Percentiles rank a stretch among this genome's conserved stretches.
phyloP scores from a whole-genome alignment of 1,140 invertebrate species.

The Lordiphosa clarofinis region DNA sequence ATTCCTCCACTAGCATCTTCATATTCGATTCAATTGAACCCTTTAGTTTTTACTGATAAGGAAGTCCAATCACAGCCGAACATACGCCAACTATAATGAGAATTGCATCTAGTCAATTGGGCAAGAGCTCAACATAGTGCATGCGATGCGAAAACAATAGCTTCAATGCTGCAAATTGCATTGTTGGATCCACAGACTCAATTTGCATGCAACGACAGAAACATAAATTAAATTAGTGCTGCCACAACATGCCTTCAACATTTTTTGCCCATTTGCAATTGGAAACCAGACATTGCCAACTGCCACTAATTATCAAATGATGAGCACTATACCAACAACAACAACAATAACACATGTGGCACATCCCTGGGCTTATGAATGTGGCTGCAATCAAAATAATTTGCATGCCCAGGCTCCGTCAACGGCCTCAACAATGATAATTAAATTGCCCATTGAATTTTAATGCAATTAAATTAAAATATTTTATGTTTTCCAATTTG shows the following conservation, averaged over 20 bases:
- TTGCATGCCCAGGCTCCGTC: constrained; percentile 20
- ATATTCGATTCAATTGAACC: no score
- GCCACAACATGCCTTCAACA: background rate
- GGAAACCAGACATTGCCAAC: constrained; percentile 13
- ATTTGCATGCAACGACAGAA: constrained; percentile 1
- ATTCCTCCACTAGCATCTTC: no score
- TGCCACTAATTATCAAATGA: constrained; percentile 49
- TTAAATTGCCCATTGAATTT: constrained; percentile 57
- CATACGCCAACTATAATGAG: no score
- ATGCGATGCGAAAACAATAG: background rate
- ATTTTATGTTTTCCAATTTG: constrained; percentile 54
- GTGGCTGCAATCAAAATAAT: constrained; percentile 28
- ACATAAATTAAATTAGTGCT: background rate
- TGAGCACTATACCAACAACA: constrained; percentile 17
- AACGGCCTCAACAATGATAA: constrained; percentile 32
- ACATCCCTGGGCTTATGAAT: constrained; percentile 19
- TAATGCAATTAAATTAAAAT: constrained; percentile 62
- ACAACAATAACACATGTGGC: constrained; percentile 16
- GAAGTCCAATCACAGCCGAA: no score
- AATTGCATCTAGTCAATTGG: no score
- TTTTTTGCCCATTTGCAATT: constrained; percentile 2
- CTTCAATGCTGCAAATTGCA: background rate
- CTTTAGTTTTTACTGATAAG: no score
- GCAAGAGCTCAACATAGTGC: no score
- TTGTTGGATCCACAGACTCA: background rate